These are phyloP conservation scores for Cryptus viduatorius DNA, from an alignment of 2,888 invertebrate genomes.

Conservation along the genomic window DNA sequence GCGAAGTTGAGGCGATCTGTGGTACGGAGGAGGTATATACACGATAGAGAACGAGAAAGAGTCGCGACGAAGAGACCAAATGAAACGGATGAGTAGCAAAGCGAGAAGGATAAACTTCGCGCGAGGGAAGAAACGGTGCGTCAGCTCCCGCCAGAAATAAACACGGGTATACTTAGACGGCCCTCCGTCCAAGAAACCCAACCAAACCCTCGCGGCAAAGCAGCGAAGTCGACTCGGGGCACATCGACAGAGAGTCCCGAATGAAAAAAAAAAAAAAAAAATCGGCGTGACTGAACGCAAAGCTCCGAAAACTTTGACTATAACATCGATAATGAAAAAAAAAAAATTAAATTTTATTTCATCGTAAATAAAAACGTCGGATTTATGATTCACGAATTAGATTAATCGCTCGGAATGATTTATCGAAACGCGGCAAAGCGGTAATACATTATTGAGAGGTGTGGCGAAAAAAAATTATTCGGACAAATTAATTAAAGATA, in stretches of 20 bases:
- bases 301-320: conserved; percentile 11
- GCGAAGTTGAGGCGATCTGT: conserved; percentile 62
- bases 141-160: conserved; percentile 85
- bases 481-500: neutral
- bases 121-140: conserved; percentile 79
- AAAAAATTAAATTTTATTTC: neutral
- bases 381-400: conserved; percentile 24
- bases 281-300: conserved; percentile 70
- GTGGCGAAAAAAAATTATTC: neutral
- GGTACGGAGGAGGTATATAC: conserved; percentile 20
- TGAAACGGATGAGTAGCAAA: conserved; percentile 63
- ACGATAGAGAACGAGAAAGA: conserved; percentile 34
- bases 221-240: conserved; percentile 52
- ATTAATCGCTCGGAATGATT: conserved; percentile 18
- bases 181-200: conserved; percentile 81
- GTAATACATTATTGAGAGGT: neutral
- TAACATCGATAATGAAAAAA: neutral
- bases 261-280: conserved; percentile 71
- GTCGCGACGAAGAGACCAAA: conserved; percentile 37
- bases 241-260: conserved; percentile 74
- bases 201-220: conserved; percentile 71
- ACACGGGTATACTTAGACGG: conserved; percentile 84
- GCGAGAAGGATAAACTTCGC: conserved; percentile 56
- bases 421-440: neutral
- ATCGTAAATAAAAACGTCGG: neutral